phyloP scores from a whole-genome alignment of 1,140 invertebrate genomes.

The Diorhabda sublineata region DNA sequence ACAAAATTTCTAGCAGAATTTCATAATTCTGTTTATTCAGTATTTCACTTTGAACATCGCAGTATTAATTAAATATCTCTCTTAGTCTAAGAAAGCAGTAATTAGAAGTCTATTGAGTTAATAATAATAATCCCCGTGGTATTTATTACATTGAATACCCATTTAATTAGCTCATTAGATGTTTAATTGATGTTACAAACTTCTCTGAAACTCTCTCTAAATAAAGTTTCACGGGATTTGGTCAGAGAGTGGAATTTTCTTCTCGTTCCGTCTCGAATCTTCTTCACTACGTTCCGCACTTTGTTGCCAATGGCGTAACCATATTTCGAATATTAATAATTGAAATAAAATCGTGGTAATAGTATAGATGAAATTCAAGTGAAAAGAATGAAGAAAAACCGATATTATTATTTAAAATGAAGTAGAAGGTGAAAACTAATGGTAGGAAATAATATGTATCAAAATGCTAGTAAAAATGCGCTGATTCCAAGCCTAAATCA shows the following conservation, averaged over 20 bases:
- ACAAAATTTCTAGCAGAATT: conserved; percentile 14
- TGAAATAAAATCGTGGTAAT: too few relatives aligned
- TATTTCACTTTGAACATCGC: conserved; percentile 29
- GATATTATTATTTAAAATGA: too few relatives aligned
- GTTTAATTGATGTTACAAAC: conserved; percentile 48
- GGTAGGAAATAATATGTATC: too few relatives aligned
- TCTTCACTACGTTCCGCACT: not conserved
- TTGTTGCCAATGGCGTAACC: too few relatives aligned
- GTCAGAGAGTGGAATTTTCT: conserved; percentile 30
- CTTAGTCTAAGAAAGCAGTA: conserved; percentile 39
- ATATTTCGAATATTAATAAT: too few relatives aligned
- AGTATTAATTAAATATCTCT: conserved; percentile 40
- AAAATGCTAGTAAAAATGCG: too few relatives aligned
- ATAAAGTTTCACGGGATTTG: conserved; percentile 39
- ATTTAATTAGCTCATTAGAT: conserved; percentile 50
- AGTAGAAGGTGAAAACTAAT: too few relatives aligned
- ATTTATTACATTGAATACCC: conserved; percentile 48
- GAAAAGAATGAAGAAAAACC: too few relatives aligned
- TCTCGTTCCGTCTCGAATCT: conserved; percentile 1
- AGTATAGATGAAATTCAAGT: too few relatives aligned
- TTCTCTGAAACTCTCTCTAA: conserved; percentile 37
- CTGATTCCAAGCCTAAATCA: too few relatives aligned
- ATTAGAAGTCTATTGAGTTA: conserved; percentile 46
- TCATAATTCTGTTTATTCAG: conserved; percentile 14
- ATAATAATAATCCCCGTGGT: conserved; percentile 47